Evolutionary conservation across 2,888 invertebrate genomes (phyloP).

Genomic region (Heteropelma amictum): DNA sequence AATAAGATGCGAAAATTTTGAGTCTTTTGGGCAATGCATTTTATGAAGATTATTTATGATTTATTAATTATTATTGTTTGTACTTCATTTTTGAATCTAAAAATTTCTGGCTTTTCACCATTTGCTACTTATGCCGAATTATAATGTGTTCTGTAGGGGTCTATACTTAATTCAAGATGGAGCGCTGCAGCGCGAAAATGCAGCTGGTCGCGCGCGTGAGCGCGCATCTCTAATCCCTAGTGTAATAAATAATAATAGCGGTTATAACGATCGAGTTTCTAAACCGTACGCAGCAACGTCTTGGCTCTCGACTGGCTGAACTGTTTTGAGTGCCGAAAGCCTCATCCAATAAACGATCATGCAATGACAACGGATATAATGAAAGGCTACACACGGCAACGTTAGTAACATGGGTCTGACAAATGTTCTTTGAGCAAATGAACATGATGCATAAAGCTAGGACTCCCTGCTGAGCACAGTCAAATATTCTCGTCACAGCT

Average conservation of each 20-base stretch:
- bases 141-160: too few species aligned
- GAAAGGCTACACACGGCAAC: background rate
- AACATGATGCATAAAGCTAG: slow-evolving; percentile 2
- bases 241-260: background rate
- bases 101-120: too few species aligned
- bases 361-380: background rate
- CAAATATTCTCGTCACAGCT: slow-evolving; percentile 26
- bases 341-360: slow-evolving; percentile 1
- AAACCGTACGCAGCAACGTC: background rate
- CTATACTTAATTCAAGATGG: too few species aligned
- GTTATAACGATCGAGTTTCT: background rate
- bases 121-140: too few species aligned
- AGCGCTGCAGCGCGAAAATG: too few species aligned
- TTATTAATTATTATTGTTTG: too few species aligned
- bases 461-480: background rate
- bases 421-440: slow-evolving; percentile 8
- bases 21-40: too few species aligned
- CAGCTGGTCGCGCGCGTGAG: too few species aligned
- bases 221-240: too few species aligned
- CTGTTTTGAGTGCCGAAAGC: background rate
- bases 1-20: too few species aligned
- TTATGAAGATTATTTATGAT: too few species aligned
- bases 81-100: too few species aligned
- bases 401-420: slow-evolving; percentile 2
- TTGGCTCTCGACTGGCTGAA: background rate